These are phyloP conservation scores for Capitulum mitella DNA, from an alignment of 2,888 invertebrate species.

Conservation along the genomic window DNA sequence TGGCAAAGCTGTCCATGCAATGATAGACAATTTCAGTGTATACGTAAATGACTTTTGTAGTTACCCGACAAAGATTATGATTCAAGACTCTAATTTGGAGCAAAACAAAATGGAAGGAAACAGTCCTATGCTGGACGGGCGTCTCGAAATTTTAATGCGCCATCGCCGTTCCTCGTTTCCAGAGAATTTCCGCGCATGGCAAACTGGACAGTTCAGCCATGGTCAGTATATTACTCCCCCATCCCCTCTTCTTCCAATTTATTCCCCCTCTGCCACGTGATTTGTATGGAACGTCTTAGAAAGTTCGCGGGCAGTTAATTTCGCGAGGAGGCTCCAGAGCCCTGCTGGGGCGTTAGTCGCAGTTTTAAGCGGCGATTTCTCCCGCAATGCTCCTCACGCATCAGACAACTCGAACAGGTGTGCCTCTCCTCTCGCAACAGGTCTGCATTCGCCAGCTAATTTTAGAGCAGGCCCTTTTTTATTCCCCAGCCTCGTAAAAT, in stretches of 20 bases:
- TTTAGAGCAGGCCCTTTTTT: neutral
- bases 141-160: too few relatives aligned
- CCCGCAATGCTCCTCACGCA: neutral
- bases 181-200: neutral
- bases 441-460: neutral
- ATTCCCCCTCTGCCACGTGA: slow-evolving; percentile 25
- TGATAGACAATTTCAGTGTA: too few relatives aligned
- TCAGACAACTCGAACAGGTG: neutral
- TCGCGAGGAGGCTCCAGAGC: neutral
- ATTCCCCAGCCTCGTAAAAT: slow-evolving; percentile 24
- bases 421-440: neutral
- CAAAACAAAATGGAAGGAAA: too few relatives aligned
- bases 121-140: too few relatives aligned
- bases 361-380: neutral
- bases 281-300: slow-evolving; percentile 19
- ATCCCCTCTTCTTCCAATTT: slow-evolving; percentile 24
- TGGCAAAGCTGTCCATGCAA: too few relatives aligned
- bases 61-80: too few relatives aligned
- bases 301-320: neutral
- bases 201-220: neutral
- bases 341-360: neutral
- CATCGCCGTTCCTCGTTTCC: too few relatives aligned
- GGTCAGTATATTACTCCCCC: slow-evolving; percentile 23
- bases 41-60: too few relatives aligned
- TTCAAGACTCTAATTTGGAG: too few relatives aligned